Evolutionary conservation across 2,888 invertebrate species (phyloP), one percentile per base, ranked within the genome.

Genomic region (Chrysotoxum bicinctum): DNA sequence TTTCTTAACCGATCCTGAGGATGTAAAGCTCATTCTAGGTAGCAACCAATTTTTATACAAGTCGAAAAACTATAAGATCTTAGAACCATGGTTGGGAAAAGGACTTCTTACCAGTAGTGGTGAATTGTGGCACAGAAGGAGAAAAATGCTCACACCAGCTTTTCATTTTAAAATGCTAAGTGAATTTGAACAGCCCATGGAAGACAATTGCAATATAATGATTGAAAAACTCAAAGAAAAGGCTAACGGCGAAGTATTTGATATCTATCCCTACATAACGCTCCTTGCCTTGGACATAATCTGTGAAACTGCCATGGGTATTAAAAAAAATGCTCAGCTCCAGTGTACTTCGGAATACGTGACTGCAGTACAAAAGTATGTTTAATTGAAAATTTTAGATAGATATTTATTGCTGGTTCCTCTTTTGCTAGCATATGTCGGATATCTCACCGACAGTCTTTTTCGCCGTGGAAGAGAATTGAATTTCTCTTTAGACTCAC

Each of bases 101-200:
- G 91, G 91, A 0, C 88, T 92, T 4, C 87, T 92, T 0, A 91
- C 91, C 1, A 91, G 89, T 83, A 89, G 90, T 10, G 91, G 91
- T 19, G 90, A 91, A 16, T 93, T 93, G 90, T 97, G 96, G 96
- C 94, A 93, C 88, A 91, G 92, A 0, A 93, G 95, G n/a, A 93
- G 96, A 60, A 96, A 95, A 90, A 93, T 96, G 79, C 89, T 97
- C 68, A 96, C 96, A 0, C 96, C 96, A 0, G 94, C 96, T 0
- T 97, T 96, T 90, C 97, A 97, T 90, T 96, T 96, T 90, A 95
- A 95, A 88, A 96, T 96, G 77, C 91, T 97, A 43, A 94, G 95
- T 89, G 94, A 95, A 88, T 96, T 96, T 90, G 91, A 96, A 56
- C 94, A 94, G 1, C 94, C 95, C 0, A 96, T 96, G 91, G 94